Percentiles rank a stretch among this genome's conserved stretches.
phyloP scores from a whole-genome alignment of 2,888 invertebrate genomes.

The Microplitis manilae region DNA sequence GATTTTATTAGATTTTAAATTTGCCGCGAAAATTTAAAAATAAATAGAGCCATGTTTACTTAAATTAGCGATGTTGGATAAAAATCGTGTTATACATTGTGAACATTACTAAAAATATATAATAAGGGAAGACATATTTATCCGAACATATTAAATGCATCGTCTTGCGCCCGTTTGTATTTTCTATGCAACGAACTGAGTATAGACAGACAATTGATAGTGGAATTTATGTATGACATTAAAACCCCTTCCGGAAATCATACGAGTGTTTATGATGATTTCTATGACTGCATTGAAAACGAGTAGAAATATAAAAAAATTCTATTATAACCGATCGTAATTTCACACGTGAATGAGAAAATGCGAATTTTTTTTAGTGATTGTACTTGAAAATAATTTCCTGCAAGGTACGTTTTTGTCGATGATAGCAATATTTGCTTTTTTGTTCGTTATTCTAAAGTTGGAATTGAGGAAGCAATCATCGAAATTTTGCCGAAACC shows the following conservation, averaged over 20 bases:
- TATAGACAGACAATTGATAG: background rate
- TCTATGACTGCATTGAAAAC: background rate
- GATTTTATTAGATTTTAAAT: background rate
- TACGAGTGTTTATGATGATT: background rate
- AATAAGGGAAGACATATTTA: no score
- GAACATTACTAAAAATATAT: no score
- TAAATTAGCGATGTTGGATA: no score
- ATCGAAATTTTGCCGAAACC: conserved; percentile 9
- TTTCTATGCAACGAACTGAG: background rate
- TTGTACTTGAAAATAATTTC: background rate
- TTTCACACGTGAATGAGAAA: background rate
- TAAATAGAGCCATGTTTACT: no score
- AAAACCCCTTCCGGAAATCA: background rate
- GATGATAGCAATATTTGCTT: conserved; percentile 9
- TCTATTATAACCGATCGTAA: background rate
- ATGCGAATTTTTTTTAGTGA: background rate
- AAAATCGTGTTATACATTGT: no score
- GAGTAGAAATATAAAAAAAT: background rate
- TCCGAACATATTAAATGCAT: no score
- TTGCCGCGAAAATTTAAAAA: background rate
- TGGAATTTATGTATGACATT: background rate
- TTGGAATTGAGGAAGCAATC: conserved; percentile 33
- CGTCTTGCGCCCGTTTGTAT: no score
- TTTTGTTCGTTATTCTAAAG: background rate
- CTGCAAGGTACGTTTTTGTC: background rate